phyloP scores from a whole-genome alignment of 2,888 invertebrate species.

The Tiliacea citrago region DNA sequence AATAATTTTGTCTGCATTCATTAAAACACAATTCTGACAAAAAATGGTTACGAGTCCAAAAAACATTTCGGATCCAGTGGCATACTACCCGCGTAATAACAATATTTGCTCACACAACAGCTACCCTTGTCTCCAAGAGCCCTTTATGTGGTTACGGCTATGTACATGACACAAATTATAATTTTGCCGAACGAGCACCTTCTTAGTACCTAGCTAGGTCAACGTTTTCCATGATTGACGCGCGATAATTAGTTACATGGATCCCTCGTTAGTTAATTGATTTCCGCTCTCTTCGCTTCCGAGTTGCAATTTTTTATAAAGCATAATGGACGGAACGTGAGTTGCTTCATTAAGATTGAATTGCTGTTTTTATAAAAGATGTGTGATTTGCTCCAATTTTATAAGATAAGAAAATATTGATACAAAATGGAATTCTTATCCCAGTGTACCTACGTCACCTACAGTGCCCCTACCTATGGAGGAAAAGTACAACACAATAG shows the following conservation, averaged over 20 bases:
- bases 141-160: constrained; percentile 33
- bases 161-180: constrained; percentile 51
- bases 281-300: constrained; percentile 50
- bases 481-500: no score
- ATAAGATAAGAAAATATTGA: background rate
- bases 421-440: background rate
- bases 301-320: constrained; percentile 39
- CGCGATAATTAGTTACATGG: constrained; percentile 66
- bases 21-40: background rate
- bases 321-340: constrained; percentile 33
- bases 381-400: background rate
- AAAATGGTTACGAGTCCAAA: background rate
- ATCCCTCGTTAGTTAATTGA: constrained; percentile 60
- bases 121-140: constrained; percentile 35
- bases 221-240: constrained; percentile 56
- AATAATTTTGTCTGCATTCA: background rate
- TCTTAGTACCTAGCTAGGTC: constrained; percentile 7
- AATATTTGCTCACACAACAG: constrained; percentile 50
- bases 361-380: constrained; percentile 18
- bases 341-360: constrained; percentile 38
- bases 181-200: constrained; percentile 27
- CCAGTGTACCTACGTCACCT: no score
- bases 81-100: constrained; percentile 24
- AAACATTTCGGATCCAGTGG: background rate
- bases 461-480: no score